phyloP scores from a whole-genome alignment of 2,888 invertebrate species.

The Hofmannophila pseudospretella region DNA sequence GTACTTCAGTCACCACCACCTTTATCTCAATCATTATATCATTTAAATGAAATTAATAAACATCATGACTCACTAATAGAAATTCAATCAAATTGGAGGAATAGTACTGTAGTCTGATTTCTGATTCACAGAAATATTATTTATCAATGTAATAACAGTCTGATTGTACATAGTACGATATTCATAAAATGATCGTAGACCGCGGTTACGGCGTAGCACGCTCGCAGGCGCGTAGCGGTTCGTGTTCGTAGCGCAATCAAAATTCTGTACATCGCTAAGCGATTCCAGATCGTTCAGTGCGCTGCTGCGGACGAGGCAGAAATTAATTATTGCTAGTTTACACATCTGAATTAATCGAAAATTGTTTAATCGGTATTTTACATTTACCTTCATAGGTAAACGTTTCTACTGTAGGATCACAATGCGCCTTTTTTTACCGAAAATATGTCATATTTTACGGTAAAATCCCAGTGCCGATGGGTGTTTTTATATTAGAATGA shows the following conservation, averaged over 20 bases:
- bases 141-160: conserved; percentile 9
- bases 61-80: too few species aligned
- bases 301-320: conserved; percentile 33
- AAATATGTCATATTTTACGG: too few species aligned
- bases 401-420: too few species aligned
- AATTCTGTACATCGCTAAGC: conserved; percentile 41
- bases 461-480: too few species aligned
- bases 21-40: too few species aligned
- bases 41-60: too few species aligned
- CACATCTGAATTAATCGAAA: conserved; percentile 1
- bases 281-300: conserved; percentile 41
- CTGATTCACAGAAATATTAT: background rate
- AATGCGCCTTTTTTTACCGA: too few species aligned
- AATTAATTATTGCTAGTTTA: conserved; percentile 41
- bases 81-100: too few species aligned
- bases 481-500: too few species aligned
- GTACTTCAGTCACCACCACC: too few species aligned
- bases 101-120: too few species aligned
- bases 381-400: background rate
- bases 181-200: conserved; percentile 27
- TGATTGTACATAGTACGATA: conserved; percentile 12
- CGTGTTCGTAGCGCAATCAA: conserved; percentile 28
- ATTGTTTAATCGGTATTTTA: background rate
- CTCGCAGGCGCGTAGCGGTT: conserved; percentile 10
- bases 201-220: conserved; percentile 26